Conservation (phyloP, 2,888 invertebrate species). For the Sarcophaga carnaria region DNA sequence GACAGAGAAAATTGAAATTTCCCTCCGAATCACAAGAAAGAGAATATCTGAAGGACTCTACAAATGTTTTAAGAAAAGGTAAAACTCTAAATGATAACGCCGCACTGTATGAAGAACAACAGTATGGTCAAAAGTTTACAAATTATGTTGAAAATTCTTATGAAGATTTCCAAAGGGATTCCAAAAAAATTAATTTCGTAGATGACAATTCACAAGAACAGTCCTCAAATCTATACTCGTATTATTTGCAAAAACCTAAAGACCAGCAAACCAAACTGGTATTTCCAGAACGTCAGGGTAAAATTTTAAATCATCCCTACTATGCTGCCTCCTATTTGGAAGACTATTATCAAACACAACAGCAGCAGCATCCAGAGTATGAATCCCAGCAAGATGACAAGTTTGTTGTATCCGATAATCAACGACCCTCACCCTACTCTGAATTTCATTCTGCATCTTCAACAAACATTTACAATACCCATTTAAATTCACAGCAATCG, state of each 20-base stretch:
- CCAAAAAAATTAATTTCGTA: slow-evolving; percentile 45
- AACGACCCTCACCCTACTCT: slow-evolving; percentile 59
- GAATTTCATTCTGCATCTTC: slow-evolving; percentile 9
- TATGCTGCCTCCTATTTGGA: slow-evolving; percentile 71
- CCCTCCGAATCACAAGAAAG: slow-evolving; percentile 70
- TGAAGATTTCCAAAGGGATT: slow-evolving; percentile 20
- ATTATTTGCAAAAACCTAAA: slow-evolving; percentile 7
- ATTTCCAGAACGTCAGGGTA: slow-evolving; percentile 82
- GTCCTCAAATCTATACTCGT: neutral
- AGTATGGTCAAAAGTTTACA: slow-evolving; percentile 43
- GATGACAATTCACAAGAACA: slow-evolving; percentile 16
- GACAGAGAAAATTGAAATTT: slow-evolving; percentile 76
- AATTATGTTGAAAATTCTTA: slow-evolving; percentile 48
- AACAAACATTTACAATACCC: slow-evolving; percentile 28
- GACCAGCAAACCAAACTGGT: slow-evolving; percentile 68
- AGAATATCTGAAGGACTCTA: slow-evolving; percentile 44
- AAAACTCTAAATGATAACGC: slow-evolving; percentile 54
- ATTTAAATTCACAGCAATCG: slow-evolving; percentile 31
- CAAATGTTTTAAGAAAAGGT: slow-evolving; percentile 56
- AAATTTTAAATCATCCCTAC: slow-evolving; percentile 77
- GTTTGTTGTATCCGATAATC: slow-evolving; percentile 73
- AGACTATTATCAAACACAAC: slow-evolving; percentile 9
- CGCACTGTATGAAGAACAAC: slow-evolving; percentile 69
- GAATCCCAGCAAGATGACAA: slow-evolving; percentile 67
- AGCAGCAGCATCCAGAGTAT: neutral